These are phyloP conservation scores for Vanessa atalanta DNA, from an alignment of 1,140 invertebrate genomes.

Conservation along the genomic window DNA sequence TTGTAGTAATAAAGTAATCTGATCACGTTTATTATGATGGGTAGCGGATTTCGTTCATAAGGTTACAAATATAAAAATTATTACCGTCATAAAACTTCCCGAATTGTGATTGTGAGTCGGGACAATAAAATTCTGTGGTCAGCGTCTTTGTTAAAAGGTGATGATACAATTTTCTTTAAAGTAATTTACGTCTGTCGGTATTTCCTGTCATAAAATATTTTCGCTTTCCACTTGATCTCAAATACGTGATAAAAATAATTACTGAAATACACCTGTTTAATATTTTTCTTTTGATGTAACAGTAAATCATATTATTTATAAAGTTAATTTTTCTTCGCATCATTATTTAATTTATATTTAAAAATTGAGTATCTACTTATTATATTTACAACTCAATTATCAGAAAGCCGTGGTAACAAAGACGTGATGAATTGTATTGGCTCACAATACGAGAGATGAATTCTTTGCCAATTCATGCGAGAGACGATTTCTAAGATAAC, in stretches of 20 bases:
- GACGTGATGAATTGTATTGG: constrained; percentile 17
- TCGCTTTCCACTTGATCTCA: no score
- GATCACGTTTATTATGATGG: constrained; percentile 30
- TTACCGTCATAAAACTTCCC: constrained; percentile 25
- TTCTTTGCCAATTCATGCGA: constrained; percentile 18
- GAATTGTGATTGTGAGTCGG: constrained; percentile 22
- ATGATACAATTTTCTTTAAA: background rate
- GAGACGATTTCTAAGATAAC: constrained; percentile 15
- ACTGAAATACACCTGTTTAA: no score
- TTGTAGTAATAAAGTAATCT: constrained; percentile 12
- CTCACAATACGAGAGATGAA: constrained; percentile 21
- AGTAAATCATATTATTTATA: no score
- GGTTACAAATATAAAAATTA: constrained; percentile 31
- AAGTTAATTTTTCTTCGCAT: no score
- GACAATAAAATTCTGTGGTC: constrained; percentile 26
- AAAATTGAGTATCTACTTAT: background rate
- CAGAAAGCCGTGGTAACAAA: constrained; percentile 11
- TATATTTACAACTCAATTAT: constrained; percentile 18
- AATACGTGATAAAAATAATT: no score
- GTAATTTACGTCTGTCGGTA: background rate
- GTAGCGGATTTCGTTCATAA: constrained; percentile 26
- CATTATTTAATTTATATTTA: background rate
- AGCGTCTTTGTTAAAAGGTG: constrained; percentile 20
- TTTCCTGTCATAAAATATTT: background rate
- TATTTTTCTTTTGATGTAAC: no score